Base-by-base conservation (phyloP, 2,888 invertebrate species). In the Sisyra terminalis region DNA sequence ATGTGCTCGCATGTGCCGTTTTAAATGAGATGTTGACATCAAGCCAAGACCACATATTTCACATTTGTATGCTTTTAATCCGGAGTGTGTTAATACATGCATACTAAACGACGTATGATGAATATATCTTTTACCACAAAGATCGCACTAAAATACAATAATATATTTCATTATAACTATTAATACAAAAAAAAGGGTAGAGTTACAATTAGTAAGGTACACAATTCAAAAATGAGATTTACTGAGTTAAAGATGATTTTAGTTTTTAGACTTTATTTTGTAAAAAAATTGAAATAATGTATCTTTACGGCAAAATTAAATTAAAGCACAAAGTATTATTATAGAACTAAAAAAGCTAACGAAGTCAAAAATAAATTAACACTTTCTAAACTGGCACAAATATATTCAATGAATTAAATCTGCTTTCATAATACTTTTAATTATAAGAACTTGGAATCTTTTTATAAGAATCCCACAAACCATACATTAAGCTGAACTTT, bases 81-180 rank as follows among this genome's bases (percentile, higher is more conserved):
- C 75, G 35, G 69, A 66, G 60, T 79, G 78, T 24, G 72, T 71
- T 54, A 76, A 58, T 56, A 70, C 70, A 61, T 79, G 79, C 68
- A 76, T 73, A 57, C 72, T 74, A 62, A 78, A 78, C 35, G 77
- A 77, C 34, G 76, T 74, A 53, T 77, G 76, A 65, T 78, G 77
- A 52, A 76, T 67, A 44, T 60, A 60, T 31, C 56, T 50, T 52
- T 61, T 62, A 3, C 60, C 60, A 46, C 61, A 61, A 16, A 55
- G 46, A 44, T 61, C 59, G 47, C 61, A 61, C 47, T 60, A 57
- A 38, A n/a, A 37, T 15, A 14, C 14, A 17, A 38, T 5, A 36
- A 36, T 6, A 39, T 11, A 39, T 24, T 24, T 24, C 24, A 7
- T 9, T 35, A 9, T 35, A 9, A 10, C 9, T 35, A 35, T 35